phyloP scores from a whole-genome alignment of 2,888 invertebrate genomes.

The Ennomos fuscantarius region DNA sequence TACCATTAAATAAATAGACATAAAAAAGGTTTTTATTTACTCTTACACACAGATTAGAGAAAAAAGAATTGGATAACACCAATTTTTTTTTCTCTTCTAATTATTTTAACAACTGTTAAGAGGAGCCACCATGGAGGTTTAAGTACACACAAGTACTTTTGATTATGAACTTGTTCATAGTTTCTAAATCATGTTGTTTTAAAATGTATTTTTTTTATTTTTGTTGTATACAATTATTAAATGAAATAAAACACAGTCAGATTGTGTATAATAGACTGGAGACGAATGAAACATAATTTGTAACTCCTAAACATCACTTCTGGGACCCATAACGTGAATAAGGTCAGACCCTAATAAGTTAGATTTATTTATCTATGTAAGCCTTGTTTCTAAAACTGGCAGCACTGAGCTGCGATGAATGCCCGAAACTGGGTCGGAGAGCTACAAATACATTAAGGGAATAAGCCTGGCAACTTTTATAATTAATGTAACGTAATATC shows the following conservation, averaged over 20 bases:
- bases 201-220: no score
- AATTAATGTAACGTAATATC: conserved; percentile 65
- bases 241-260: neutral
- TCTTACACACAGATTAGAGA: no score
- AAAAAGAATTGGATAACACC: no score
- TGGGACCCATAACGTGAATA: conserved; percentile 19
- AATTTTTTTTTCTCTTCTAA: no score
- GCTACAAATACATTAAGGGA: conserved; percentile 64
- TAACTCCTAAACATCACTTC: conserved; percentile 15
- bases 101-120: no score
- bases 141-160: no score
- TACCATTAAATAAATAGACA: no score
- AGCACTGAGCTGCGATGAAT: conserved; percentile 49
- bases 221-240: no score
- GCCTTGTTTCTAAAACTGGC: conserved; percentile 42
- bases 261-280: neutral
- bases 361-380: conserved; percentile 31
- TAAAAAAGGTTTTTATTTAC: no score
- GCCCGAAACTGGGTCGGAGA: conserved; percentile 56
- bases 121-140: no score
- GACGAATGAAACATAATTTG: conserved; percentile 9
- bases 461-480: conserved; percentile 63
- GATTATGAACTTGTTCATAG: no score
- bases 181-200: no score
- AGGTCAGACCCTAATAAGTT: conserved; percentile 24